Evolutionary conservation across 2,888 invertebrate species (phyloP), one percentile per base, ranked within the genome.

Genomic region (Leucophenga montana): DNA sequence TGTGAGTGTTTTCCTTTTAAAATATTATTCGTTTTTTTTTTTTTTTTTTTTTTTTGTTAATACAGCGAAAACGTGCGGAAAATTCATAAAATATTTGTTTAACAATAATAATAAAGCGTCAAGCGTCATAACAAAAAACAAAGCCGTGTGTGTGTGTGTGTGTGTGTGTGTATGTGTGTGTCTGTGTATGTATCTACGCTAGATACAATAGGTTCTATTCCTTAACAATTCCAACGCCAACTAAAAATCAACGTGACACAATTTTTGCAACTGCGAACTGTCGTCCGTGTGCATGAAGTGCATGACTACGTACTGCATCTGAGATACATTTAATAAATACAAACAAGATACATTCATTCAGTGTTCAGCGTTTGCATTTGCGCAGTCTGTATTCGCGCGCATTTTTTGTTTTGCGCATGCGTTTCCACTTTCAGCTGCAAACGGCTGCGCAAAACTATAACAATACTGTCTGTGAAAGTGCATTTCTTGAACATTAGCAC

Each of bases 31-130:
- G 46, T 61, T 31, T 66, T 62, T 66, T 53, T 50, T 67, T 69
- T 44, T 73, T 50, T 64, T 70, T 48, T 50, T 53, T 61, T 31
- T 66, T 62, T 66, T 53, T 50, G 6, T 14, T 65, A 14, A 50
- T 65, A 50, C n/a, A 16, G 64, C 48, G 73, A 73, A 73, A 74
- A 71, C 68, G 78, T 73, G 77, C 84, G 73, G 77, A 75, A 79
- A 75, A 78, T 78, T 74, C 73, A 79, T 66, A 57, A 67, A 39
- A 72, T 72, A 75, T 67, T 75, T 75, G 61, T 56, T 48, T 18
- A 66, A 67, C 44, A 18, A 31, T 46, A 57, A 31, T n/a, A n/a
- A 48, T 9, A 65, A 65, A 57, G 50, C 31, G 14, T 48, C 48
- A 59, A 20, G 9, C 22, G 16, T 9, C 5, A 14, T 56, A 22